These are phyloP conservation scores for Ramphastos sulfuratus DNA, from an alignment of 2,113 vertebrate genomes.

Conservation along the genomic window DNA sequence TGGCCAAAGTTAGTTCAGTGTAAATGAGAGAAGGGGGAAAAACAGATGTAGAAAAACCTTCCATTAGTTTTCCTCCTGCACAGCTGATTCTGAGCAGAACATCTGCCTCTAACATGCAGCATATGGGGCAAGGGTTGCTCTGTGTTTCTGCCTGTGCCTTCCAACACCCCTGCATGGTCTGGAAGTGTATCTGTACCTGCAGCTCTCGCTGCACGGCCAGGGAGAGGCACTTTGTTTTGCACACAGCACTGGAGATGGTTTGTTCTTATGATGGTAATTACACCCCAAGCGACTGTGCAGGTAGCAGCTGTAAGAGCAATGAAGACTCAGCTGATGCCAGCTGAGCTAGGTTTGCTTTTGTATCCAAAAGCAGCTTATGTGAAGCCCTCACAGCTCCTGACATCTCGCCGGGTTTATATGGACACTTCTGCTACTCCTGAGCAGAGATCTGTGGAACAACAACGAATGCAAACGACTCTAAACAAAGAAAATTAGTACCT, in stretches of 20 bases:
- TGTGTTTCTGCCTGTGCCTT: background rate
- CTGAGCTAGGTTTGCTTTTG: background rate
- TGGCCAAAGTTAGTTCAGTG: background rate
- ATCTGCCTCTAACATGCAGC: background rate
- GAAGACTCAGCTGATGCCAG: background rate
- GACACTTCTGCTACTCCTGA: background rate
- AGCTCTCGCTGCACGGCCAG: background rate
- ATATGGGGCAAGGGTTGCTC: constrained; percentile 14
- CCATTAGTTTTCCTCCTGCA: constrained; percentile 1
- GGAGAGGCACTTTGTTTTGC: background rate
- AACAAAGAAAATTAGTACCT: background rate
- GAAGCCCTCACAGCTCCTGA: background rate
- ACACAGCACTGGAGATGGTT: background rate
- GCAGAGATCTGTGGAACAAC: background rate
- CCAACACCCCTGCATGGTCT: background rate
- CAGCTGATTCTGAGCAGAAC: background rate
- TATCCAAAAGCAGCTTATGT: background rate
- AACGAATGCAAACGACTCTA: background rate
- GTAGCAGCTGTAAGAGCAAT: background rate
- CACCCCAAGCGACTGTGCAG: background rate
- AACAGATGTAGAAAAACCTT: background rate
- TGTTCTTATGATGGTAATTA: background rate
- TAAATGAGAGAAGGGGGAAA: background rate
- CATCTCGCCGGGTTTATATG: background rate
- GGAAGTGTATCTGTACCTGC: background rate